Evolutionary conservation across 2,888 invertebrate species (phyloP), one percentile per base, ranked within the genome.

Genomic region (Clunio marinus): DNA sequence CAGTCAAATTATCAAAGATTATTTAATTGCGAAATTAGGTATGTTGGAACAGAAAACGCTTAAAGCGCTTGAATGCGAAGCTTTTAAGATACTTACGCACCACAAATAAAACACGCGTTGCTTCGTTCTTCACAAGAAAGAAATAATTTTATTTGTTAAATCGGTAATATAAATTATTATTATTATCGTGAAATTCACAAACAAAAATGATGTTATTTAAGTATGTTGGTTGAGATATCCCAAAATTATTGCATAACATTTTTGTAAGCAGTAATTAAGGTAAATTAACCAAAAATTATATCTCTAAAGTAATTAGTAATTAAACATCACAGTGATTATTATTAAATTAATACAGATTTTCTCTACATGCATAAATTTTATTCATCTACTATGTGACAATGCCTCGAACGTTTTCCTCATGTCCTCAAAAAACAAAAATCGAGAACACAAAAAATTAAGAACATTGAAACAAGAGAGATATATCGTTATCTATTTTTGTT

Each of bases 231-330:
- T 27, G n/a, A 27, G 13, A 41, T n/a, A 27, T 27, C 57, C 27
- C 15, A 27, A 57, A 55, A 66, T 55, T 66, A 66, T 51, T 45
- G 65, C 51, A 13, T 22, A 25, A 63, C 45, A 45, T 24, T 63
- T 63, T 27, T n/a, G n/a, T n/a, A n/a, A 66, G 20, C 51, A 27
- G 51, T 55, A 66, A 55, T 66, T 66, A 66, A 66, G 66, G 32
- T n/a, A 27, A n/a, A n/a, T n/a, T n/a, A n/a, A n/a, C n/a, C 25
- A 24, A 13, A 57, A 57, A 3, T 7, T 27, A 57, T 55, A 66
- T 66, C 66, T 66, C 51, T 66, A 55, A 66, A 66, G 66, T 55
- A 66, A 66, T 66, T 66, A 66, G 55, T 55, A 66, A 66, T 66
- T 66, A 66, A 66, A 35, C 66, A 66, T 66, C 66, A 66, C 66